phyloP scores from a whole-genome alignment of 1,140 invertebrate genomes.

The Bombus pascuorum region DNA sequence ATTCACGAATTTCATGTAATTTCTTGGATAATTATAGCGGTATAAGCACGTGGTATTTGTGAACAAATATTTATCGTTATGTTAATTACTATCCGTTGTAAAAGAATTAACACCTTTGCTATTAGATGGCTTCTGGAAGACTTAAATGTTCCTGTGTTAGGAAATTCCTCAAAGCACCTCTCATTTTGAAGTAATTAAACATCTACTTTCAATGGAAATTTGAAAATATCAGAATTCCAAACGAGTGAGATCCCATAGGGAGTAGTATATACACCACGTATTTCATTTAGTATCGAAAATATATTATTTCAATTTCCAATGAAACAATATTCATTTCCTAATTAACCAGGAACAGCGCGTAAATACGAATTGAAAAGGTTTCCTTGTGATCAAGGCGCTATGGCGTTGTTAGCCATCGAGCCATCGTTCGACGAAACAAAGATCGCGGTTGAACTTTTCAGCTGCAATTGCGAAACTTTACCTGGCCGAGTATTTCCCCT shows the following conservation, averaged over 20 bases:
- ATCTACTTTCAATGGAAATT: no score
- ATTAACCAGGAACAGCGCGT: background rate
- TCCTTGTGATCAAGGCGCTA: background rate
- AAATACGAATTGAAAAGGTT: background rate
- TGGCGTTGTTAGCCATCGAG: no score
- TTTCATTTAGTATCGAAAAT: no score
- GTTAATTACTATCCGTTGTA: no score
- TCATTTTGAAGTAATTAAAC: no score
- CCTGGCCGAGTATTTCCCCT: background rate
- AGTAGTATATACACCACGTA: no score
- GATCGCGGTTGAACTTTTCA: conserved; percentile 11
- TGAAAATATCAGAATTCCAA: no score
- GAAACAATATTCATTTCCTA: background rate
- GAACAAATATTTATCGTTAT: background rate
- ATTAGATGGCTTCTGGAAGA: background rate
- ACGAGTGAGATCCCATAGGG: no score
- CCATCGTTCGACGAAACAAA: background rate
- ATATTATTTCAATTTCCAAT: background rate
- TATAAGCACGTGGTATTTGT: no score
- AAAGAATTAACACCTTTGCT: no score
- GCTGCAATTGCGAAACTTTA: conserved; percentile 25
- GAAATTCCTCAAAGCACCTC: no score
- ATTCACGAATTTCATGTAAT: background rate
- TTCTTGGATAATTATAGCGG: background rate
- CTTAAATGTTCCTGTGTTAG: no score